These are phyloP conservation scores for Altica lythri DNA, from an alignment of 2,888 invertebrate species.

Conservation along the genomic window DNA sequence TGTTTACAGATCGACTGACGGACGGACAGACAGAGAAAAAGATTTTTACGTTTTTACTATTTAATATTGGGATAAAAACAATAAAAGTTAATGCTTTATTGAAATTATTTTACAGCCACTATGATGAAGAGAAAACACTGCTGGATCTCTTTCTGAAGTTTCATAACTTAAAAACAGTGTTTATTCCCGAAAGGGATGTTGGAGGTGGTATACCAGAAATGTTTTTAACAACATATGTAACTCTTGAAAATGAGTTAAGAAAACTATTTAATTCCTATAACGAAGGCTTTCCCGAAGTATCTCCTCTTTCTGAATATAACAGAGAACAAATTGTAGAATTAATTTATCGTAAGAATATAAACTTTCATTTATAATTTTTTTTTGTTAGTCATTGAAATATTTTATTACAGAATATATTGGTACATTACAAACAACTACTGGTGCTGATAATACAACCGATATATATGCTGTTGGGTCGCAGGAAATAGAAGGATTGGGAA, in stretches of 20 bases:
- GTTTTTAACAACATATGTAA: conserved; percentile 49
- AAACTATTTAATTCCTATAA: background rate
- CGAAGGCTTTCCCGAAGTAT: conserved; percentile 17
- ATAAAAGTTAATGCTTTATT: no score
- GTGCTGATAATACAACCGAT: conserved; percentile 23
- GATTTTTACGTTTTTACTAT: no score
- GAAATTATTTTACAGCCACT: conserved; percentile 47
- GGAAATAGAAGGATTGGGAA: conserved; percentile 19
- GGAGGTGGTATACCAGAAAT: conserved; percentile 50
- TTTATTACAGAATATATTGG: conserved; percentile 29
- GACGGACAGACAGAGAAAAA: no score
- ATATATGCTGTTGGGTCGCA: conserved; percentile 11
- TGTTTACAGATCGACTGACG: no score
- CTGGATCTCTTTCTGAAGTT: conserved; percentile 50
- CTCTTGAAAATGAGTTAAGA: conserved; percentile 40
- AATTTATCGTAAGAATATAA: conserved; percentile 28
- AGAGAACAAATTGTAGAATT: conserved; percentile 28
- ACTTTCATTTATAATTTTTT: background rate
- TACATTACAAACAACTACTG: conserved; percentile 22
- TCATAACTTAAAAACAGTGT: conserved; percentile 52
- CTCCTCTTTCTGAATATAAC: conserved; percentile 27
- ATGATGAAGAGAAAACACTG: conserved; percentile 51
- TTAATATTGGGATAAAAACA: no score
- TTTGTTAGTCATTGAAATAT: background rate
- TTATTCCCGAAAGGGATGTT: conserved; percentile 52